phyloP scores from a whole-genome alignment of 2,113 vertebrate species.

The Peucedramus taeniatus region DNA sequence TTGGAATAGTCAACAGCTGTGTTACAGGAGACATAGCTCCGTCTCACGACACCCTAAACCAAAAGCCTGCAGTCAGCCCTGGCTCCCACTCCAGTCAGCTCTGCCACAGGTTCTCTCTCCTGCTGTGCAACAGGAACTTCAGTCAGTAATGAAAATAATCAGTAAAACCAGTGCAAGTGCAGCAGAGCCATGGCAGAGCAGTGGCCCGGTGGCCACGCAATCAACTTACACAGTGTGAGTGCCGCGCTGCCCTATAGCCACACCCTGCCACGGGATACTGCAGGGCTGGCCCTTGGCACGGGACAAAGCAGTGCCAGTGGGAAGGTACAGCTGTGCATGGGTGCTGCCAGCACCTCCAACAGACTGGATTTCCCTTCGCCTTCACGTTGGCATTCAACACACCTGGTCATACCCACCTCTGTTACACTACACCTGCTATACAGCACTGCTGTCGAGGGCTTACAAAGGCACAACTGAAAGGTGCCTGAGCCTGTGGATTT shows the following conservation, averaged over 20 bases:
- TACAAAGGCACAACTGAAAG: background rate
- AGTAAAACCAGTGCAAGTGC: background rate
- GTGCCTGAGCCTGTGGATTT: background rate
- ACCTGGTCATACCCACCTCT: background rate
- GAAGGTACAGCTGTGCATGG: background rate
- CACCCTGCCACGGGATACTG: background rate
- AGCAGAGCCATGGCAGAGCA: background rate
- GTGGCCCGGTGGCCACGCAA: background rate
- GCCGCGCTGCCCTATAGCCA: background rate
- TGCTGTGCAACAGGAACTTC: too few relatives aligned
- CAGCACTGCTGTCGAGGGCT: background rate
- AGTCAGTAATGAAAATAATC: background rate
- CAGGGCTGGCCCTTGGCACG: background rate
- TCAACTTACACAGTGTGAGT: background rate
- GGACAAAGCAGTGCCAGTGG: too few relatives aligned
- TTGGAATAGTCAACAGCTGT: background rate
- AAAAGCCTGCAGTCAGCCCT: background rate
- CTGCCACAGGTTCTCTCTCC: too few relatives aligned
- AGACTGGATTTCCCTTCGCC: background rate
- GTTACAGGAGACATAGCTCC: background rate
- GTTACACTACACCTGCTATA: background rate
- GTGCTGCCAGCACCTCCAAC: background rate
- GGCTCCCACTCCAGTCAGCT: background rate
- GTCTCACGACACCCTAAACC: too few relatives aligned
- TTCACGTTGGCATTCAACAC: rapidly evolving